phyloP scores from a whole-genome alignment of 64 coral and sea anemone genomes.

The Platygyra sinensis region DNA sequence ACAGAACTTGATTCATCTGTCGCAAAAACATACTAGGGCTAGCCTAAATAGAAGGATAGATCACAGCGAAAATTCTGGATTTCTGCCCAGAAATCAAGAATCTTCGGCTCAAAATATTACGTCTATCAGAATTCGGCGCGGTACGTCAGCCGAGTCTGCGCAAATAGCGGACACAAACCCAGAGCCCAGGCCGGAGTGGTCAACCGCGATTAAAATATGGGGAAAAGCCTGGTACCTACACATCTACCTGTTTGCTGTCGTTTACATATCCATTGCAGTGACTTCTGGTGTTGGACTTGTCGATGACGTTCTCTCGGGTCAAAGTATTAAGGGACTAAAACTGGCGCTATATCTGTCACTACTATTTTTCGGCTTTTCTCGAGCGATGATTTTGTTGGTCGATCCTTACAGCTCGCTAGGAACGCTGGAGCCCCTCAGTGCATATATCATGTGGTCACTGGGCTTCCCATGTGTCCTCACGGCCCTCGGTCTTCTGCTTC shows the following conservation, averaged over 20 bases:
- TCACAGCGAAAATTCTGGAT: no score
- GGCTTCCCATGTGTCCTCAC: slow-evolving; percentile 66
- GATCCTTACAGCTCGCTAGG: slow-evolving; percentile 70
- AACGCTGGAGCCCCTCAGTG: neutral
- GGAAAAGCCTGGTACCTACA: slow-evolving; percentile 70
- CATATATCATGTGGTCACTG: slow-evolving; percentile 43
- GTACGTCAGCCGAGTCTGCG: neutral
- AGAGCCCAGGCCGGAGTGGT: slow-evolving; percentile 68
- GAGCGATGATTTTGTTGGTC: slow-evolving; percentile 44
- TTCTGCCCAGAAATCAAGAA: no score
- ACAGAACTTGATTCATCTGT: no score
- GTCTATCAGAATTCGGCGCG: neutral
- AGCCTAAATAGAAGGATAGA: no score
- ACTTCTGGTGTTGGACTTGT: neutral
- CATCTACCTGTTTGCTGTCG: slow-evolving; percentile 35
- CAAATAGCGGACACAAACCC: slow-evolving; percentile 4
- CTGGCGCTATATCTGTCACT: slow-evolving; percentile 14
- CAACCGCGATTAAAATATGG: slow-evolving; percentile 50
- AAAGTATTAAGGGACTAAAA: slow-evolving; percentile 48
- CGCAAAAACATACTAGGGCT: no score
- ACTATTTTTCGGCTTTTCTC: slow-evolving; percentile 40
- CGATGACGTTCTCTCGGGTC: neutral
- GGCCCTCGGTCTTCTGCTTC: slow-evolving; percentile 38
- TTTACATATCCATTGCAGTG: slow-evolving; percentile 24
- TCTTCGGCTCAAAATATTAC: no score